Evolutionary conservation across 2,113 vertebrate genomes (phyloP), one percentile per base, ranked within the genome.

Genomic region (Syngnathoides biaculeatus): DNA sequence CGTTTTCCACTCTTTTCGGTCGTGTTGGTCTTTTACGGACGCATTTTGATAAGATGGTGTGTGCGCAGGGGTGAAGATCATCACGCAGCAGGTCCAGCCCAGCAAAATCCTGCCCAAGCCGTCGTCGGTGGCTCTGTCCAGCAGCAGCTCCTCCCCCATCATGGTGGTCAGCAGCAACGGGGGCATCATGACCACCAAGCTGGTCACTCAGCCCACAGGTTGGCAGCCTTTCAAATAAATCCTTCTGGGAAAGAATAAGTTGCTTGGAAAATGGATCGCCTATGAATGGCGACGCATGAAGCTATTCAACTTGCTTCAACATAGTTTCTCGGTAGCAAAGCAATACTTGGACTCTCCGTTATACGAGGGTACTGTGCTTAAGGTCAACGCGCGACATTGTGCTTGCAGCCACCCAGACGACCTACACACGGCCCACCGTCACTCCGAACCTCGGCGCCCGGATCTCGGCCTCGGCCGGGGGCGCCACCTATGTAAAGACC

Each of bases 111-210:
- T 99, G 70, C 97, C 97, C 68, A 99, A 99, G 74, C 97, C 97
- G 26, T 94, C 96, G 61, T 93, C 94, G n/a, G 93, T 94, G 67
- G 90, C 91, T 65, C 83, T 98, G 80, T 92, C 95, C 79, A 93
- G 95, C 89, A 96, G 91, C 89, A 96, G 94, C 92, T 95, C 94
- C 77, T 94, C 96, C 20, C 97, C 97, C 73, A 96, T 99, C 82
- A 98, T 98, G 97, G 97, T 99, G 67, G 96, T 99, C 86, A 98
- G 97, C 88, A 99, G 96, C 91, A 98, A 98, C 62, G 97, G 96
- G 66, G 94, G 97, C 86, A 94, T 99, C 83, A 98, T 98, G 96
- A 98, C 97, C 78, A 98, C 97, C 79, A 98, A 98, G 78, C 91
- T 98, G 86, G 94, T 98, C 79, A 96, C 96, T 67, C 94, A 95